These are phyloP conservation scores for Irena cyanogastra DNA, from an alignment of 2,113 vertebrate genomes.

Conservation along the genomic window DNA sequence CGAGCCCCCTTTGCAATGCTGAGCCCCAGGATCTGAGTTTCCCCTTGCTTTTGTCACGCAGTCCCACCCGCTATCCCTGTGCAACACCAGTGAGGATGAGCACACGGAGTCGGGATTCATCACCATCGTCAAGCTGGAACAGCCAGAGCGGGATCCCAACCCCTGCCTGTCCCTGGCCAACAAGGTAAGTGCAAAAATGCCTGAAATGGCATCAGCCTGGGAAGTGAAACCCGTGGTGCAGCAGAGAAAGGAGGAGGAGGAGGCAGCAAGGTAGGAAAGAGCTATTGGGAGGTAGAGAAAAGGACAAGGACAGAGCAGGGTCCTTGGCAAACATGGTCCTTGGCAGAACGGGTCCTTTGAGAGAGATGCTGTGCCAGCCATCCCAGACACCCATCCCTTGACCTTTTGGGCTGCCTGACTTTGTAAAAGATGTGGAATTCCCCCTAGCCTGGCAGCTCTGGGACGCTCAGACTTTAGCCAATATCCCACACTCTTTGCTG, in stretches of 20 bases:
- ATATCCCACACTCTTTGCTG: neutral
- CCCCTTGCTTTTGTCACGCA: constrained; percentile 47
- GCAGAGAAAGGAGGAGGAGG: neutral
- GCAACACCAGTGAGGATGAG: constrained; percentile 97
- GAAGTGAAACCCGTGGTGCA: neutral
- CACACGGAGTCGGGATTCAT: constrained; percentile 87
- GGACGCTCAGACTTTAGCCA: neutral
- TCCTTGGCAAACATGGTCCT: neutral
- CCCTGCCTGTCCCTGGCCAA: constrained; percentile 88
- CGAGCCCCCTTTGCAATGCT: neutral
- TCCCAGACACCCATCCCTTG: neutral
- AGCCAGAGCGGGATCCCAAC: constrained; percentile 80
- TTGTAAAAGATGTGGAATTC: neutral
- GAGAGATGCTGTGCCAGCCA: neutral
- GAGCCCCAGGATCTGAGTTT: neutral
- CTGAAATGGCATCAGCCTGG: neutral
- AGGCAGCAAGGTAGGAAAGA: neutral
- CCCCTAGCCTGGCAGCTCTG: neutral
- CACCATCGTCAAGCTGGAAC: constrained; percentile 95
- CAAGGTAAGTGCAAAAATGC: constrained; percentile 77
- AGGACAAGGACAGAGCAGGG: neutral
- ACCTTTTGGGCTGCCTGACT: neutral
- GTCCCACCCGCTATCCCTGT: constrained; percentile 96
- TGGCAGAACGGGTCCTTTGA: neutral
- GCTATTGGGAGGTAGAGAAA: neutral